Evolutionary conservation across 92 coral and sea anemone species (phyloP).

Genomic region (Heteractis magnifica): DNA sequence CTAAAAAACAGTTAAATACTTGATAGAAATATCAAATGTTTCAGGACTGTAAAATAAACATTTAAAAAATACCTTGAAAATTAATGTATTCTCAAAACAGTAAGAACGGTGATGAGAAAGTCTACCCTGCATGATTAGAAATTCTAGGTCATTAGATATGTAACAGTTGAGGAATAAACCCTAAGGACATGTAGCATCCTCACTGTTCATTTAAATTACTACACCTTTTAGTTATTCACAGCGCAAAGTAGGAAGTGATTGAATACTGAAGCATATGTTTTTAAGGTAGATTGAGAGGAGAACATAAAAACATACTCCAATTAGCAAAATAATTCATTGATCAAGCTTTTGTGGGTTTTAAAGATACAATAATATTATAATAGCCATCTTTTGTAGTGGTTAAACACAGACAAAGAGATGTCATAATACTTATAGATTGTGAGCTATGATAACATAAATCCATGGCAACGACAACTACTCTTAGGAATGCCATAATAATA

Average conservation of each 20-base stretch:
- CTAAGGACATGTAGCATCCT: neutral
- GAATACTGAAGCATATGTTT: neutral
- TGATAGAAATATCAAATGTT: neutral
- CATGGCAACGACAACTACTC: neutral
- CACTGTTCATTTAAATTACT: neutral
- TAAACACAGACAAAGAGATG: slow-evolving; percentile 5
- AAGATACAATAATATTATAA: neutral
- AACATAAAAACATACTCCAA: neutral
- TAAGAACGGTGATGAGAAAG: neutral
- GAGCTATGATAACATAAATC: neutral
- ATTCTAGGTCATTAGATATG: neutral
- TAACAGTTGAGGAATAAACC: neutral
- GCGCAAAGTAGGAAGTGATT: neutral
- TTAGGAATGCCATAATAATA: neutral
- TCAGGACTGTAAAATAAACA: neutral
- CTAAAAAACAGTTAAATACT: neutral
- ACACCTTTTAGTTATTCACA: neutral
- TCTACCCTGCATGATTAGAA: neutral
- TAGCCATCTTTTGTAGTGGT: neutral
- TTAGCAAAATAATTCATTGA: neutral
- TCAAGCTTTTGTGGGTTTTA: neutral
- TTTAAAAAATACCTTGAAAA: neutral
- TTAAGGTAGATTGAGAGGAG: neutral
- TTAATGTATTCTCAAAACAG: neutral
- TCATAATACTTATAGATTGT: neutral